Percentiles rank a stretch among this genome's conserved stretches.
Evolutionary conservation across 2,113 vertebrate species (phyloP).

Genomic region (Baryphthengus martii): DNA sequence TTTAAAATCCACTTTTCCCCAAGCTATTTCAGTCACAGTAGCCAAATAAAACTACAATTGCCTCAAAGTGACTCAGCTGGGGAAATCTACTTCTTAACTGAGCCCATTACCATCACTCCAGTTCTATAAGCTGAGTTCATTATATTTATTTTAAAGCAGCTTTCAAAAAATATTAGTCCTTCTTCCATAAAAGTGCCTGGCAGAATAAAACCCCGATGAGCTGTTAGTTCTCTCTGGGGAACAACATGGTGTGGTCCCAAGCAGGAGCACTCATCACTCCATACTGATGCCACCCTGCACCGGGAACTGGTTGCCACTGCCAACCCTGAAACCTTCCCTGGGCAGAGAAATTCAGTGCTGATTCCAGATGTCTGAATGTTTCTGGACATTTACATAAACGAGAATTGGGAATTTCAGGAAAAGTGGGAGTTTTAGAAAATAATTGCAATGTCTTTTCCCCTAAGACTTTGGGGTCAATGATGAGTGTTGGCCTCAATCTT

Average conservation of each 20-base stretch:
- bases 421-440: background rate
- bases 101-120: background rate
- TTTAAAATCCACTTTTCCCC: background rate
- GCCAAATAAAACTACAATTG: background rate
- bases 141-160: background rate
- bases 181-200: background rate
- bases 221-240: background rate
- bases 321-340: background rate
- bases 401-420: background rate
- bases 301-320: background rate
- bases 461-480: background rate
- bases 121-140: background rate
- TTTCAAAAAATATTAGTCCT: background rate
- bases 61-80: background rate
- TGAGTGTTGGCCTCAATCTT: rapidly evolving
- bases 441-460: background rate
- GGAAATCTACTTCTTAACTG: background rate
- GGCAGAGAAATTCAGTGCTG: background rate
- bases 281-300: background rate
- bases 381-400: background rate
- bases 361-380: background rate
- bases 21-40: background rate
- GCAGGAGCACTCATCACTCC: background rate
- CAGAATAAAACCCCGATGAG: background rate
- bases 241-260: rapidly evolving